Evolutionary conservation across 1,140 invertebrate species (phyloP).

Genomic region (Oryctes rhinoceros): DNA sequence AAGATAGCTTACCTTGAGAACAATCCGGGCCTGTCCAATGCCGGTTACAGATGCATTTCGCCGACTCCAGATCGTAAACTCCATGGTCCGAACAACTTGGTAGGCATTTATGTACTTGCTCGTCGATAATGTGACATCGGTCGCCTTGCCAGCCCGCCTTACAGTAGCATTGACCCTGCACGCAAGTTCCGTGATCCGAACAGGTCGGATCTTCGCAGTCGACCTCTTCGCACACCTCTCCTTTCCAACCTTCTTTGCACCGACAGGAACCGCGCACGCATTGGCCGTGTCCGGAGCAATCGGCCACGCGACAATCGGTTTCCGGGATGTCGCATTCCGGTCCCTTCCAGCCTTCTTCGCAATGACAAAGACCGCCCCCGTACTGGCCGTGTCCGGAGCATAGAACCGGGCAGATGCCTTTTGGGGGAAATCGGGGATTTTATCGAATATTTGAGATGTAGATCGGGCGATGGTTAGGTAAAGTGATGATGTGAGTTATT

Average conservation of each 20-base stretch:
- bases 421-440: constrained; percentile 24
- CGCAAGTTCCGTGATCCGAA: constrained; percentile 90
- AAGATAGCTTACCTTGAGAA: constrained; percentile 73
- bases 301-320: constrained; percentile 89
- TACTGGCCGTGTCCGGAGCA: constrained; percentile 97
- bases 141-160: constrained; percentile 95
- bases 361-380: constrained; percentile 93
- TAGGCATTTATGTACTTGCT: constrained; percentile 87
- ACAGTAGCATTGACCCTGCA: constrained; percentile 93
- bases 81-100: constrained; percentile 91
- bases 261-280: constrained; percentile 89
- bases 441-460: not conserved
- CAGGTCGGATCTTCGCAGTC: constrained; percentile 89
- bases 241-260: constrained; percentile 91
- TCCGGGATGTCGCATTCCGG: constrained; percentile 93
- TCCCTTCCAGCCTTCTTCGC: constrained; percentile 97
- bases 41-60: constrained; percentile 86
- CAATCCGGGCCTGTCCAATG: constrained; percentile 91
- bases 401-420: constrained; percentile 93
- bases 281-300: constrained; percentile 90
- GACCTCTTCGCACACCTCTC: constrained; percentile 83
- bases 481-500: too few relatives aligned
- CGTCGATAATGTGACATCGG: constrained; percentile 85
- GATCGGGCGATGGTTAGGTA: too few relatives aligned
- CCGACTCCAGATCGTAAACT: constrained; percentile 86